Conservation (phyloP, 2,888 invertebrate species). For the Mythimna vitellina region DNA sequence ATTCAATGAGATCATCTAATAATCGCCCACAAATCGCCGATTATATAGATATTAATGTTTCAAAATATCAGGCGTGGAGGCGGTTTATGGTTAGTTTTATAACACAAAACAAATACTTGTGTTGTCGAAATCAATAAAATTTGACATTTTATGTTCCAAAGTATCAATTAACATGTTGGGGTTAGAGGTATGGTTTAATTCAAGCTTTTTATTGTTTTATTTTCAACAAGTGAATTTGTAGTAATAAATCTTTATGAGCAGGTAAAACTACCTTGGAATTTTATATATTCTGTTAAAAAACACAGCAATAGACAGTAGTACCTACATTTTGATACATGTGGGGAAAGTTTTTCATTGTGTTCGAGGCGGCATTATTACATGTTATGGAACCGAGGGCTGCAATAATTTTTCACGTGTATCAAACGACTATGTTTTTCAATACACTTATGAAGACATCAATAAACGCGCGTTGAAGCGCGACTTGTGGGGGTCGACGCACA, state of each 20-base stretch:
- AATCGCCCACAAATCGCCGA: slow-evolving; percentile 15
- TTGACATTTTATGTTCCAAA: slow-evolving; percentile 20
- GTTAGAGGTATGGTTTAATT: background rate
- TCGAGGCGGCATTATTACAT: too few species aligned
- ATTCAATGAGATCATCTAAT: slow-evolving; percentile 35
- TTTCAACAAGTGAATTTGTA: slow-evolving; percentile 1
- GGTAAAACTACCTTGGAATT: background rate
- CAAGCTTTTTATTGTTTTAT: slow-evolving; percentile 5
- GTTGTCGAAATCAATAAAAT: slow-evolving; percentile 23
- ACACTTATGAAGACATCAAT: too few species aligned
- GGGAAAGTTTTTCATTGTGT: too few species aligned
- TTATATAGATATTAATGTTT: slow-evolving; percentile 3
- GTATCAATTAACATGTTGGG: slow-evolving; percentile 24
- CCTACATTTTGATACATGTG: too few species aligned
- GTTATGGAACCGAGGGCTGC: too few species aligned
- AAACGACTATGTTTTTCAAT: too few species aligned
- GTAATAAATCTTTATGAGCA: background rate
- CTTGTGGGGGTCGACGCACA: too few species aligned
- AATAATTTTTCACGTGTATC: too few species aligned
- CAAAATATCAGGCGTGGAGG: slow-evolving; percentile 20
- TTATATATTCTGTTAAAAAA: too few species aligned
- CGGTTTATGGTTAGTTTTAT: slow-evolving; percentile 37
- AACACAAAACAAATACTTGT: slow-evolving; percentile 25
- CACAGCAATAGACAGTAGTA: too few species aligned
- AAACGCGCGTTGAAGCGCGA: too few species aligned